phyloP scores from a whole-genome alignment of 2,797 vertebrate species.

The Pipistrellus pipistrellus region DNA sequence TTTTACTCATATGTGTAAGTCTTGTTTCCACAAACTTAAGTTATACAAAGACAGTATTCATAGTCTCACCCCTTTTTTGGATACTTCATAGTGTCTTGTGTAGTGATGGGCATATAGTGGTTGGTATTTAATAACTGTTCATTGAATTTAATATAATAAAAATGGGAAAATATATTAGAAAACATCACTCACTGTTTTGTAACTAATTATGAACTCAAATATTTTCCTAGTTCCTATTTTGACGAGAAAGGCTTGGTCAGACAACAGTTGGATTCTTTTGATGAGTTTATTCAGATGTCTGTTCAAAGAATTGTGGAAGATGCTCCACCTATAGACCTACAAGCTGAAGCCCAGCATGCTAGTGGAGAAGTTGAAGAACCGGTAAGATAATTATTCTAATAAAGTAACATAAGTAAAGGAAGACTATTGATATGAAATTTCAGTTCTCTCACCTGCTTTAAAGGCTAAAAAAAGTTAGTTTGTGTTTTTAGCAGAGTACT shows the following conservation, averaged over 20 bases:
- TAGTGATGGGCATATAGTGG: background rate
- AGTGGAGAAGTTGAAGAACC: slow-evolving; percentile 98
- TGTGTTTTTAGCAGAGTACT: background rate
- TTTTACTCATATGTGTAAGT: background rate
- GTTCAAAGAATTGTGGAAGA: slow-evolving; percentile 99
- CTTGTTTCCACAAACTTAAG: background rate
- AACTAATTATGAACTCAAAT: slow-evolving; percentile 48
- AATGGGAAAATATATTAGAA: slow-evolving; percentile 35
- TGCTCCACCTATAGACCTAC: slow-evolving; percentile 97
- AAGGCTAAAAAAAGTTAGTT: background rate
- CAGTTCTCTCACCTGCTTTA: background rate
- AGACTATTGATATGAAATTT: background rate
- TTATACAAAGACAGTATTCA: slow-evolving; percentile 22
- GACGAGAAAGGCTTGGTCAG: slow-evolving; percentile 99
- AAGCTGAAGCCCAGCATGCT: slow-evolving; percentile 98
- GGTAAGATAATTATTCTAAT: slow-evolving; percentile 88
- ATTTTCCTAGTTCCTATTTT: slow-evolving; percentile 94
- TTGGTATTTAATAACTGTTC: background rate
- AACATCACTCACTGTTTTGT: background rate
- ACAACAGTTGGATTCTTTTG: slow-evolving; percentile 98
- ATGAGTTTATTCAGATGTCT: slow-evolving; percentile 99
- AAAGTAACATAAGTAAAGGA: background rate
- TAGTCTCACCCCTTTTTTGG: background rate
- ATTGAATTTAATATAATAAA: slow-evolving; percentile 35
- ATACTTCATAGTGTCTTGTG: background rate